A percentile compares a stretch with the other conserved stretches of the same genome.
Evolutionary conservation across 30 jellyfish, hydroid and myxozoan genomes (phyloP).

Genomic region (Aurelia aurita): DNA sequence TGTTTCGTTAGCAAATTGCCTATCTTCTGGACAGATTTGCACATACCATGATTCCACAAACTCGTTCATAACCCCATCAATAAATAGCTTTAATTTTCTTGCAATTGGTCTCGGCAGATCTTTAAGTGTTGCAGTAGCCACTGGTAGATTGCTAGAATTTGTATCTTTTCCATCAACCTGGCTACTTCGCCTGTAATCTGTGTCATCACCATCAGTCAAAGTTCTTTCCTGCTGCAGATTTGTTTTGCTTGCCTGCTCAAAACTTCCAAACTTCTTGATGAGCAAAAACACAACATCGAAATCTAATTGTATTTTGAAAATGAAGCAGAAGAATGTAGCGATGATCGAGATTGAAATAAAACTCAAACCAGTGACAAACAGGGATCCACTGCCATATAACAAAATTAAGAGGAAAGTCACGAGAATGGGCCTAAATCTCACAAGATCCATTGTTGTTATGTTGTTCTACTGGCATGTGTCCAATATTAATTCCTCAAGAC

Average conservation of each 20-base stretch:
- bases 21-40: conserved; percentile 83
- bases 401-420: conserved; percentile 57
- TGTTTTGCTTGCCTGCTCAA: not conserved
- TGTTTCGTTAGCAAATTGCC: conserved; percentile 80
- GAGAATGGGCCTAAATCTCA: conserved; percentile 57
- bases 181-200: not conserved
- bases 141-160: not conserved
- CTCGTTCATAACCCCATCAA: conserved; percentile 77
- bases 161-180: not conserved
- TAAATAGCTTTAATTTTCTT: conserved; percentile 54
- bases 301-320: conserved; percentile 71
- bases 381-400: conserved; percentile 54
- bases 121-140: conserved; percentile 25
- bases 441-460: conserved; percentile 3
- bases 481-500: no score
- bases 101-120: conserved; percentile 95
- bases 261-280: conserved; percentile 37
- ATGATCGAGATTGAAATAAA: conserved; percentile 58
- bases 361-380: conserved; percentile 52
- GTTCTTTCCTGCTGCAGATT: not conserved
- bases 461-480: no score
- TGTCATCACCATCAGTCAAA: not conserved
- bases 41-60: conserved; percentile 89
- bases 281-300: conserved; percentile 59
- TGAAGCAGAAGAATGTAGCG: conserved; percentile 80